Evolutionary conservation across 2,888 invertebrate species (phyloP), one percentile per base, ranked within the genome.

Genomic region (Mesochorus sp.): DNA sequence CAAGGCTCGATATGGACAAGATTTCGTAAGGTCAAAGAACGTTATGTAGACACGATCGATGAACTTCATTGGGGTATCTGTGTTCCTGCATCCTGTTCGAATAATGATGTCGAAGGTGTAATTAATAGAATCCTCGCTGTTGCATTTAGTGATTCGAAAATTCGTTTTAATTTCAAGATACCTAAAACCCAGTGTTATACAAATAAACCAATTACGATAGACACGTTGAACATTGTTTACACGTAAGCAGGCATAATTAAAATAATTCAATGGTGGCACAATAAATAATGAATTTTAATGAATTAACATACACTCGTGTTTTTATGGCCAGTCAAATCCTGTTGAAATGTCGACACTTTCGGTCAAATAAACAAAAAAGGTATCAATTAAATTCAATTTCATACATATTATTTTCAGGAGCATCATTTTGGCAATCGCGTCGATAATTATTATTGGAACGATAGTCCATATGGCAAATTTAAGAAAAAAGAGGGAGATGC

Each of bases 61-160:
- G 85, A 89, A 81, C 75, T 94, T 61, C 92, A 92, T 70, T 93
- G 93, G 93, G 94, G 93, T 0, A 90, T 92, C 1, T 94, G 94
- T 81, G 92, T 93, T 10, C 94, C 94, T 0, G 89, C 90, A 0
- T 87, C 91, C 0, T 94, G 94, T 81, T 83, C 85, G 0, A 86
- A 91, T 0, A 62, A 79, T 0, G 90, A 90, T 21, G 79, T 91
- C 28, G 82, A 88, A 12, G 81, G 86, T 1, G 84, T 88, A 79
- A 83, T 85, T 72, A 82, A 67, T 53, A 85, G 68, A 87, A 87
- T 88, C 2, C 78, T 88, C 5, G 76, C 79, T 10, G 82, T 81
- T 39, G 80, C 84, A 0, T 84, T 87, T 64, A 81, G 82, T 59
- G 83, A 66, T 2, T 83, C 86, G 10, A 82, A 81, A 28, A 64